A percentile compares a stretch with the other conserved stretches of the same genome.
Evolutionary conservation across 2,888 invertebrate species (phyloP).

Genomic region (Melolontha melolontha): DNA sequence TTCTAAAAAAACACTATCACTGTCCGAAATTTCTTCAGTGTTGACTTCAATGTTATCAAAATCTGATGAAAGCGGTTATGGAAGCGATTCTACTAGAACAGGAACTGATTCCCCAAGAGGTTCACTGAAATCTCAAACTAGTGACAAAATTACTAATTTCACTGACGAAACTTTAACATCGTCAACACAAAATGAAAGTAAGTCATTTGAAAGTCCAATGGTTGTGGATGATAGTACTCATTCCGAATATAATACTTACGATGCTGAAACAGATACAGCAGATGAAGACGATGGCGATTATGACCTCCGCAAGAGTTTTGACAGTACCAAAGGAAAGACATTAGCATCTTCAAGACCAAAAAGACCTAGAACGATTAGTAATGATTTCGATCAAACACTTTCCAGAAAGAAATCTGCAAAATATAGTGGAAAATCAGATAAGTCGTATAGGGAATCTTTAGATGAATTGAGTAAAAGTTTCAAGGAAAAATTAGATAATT

Average conservation of each 20-base stretch:
- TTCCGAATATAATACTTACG: constrained; percentile 42
- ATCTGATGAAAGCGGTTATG: constrained; percentile 72
- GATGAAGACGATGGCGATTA: constrained; percentile 54
- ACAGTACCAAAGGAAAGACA: neutral
- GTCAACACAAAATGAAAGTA: neutral
- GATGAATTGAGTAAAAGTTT: constrained; percentile 55
- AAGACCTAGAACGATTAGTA: constrained; percentile 46
- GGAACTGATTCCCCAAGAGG: constrained; percentile 69
- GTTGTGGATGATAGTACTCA: constrained; percentile 1
- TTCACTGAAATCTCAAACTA: constrained; percentile 55
- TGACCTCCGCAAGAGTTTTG: neutral
- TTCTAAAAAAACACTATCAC: constrained; percentile 55
- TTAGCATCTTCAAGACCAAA: constrained; percentile 41
- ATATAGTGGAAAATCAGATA: constrained; percentile 5
- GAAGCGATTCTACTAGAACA: constrained; percentile 70
- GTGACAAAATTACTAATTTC: constrained; percentile 36
- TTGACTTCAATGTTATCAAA: constrained; percentile 54
- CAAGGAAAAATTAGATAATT: constrained; percentile 53
- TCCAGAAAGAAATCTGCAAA: constrained; percentile 43
- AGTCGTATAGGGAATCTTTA: constrained; percentile 45
- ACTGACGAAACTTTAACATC: constrained; percentile 23
- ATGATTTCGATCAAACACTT: constrained; percentile 44
- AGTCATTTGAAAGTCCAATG: constrained; percentile 9
- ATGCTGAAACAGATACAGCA: constrained; percentile 56
- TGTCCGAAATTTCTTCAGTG: constrained; percentile 57